phyloP scores from a whole-genome alignment of 2,113 vertebrate species.

The Brachyhypopomus gauderio region DNA sequence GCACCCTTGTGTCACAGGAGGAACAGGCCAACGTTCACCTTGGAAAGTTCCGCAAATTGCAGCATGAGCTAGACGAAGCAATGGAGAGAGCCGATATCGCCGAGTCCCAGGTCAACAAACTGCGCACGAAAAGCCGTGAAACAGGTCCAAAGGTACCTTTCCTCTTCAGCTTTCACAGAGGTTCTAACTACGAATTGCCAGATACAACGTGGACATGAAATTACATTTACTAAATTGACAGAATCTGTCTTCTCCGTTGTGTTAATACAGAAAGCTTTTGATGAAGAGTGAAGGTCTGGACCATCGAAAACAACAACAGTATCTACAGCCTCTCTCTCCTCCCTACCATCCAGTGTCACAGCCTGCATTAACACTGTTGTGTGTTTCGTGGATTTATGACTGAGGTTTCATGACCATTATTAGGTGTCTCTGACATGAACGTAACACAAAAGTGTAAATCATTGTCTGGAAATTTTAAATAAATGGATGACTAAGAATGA shows the following conservation, averaged over 20 bases:
- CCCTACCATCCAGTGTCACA: constrained; percentile 47
- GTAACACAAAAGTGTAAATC: not conserved
- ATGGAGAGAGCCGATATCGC: constrained; percentile 77
- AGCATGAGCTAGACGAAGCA: constrained; percentile 79
- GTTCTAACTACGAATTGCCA: no score
- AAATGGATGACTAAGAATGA: no score
- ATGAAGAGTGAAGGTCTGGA: constrained; percentile 75
- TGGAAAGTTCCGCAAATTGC: constrained; percentile 75
- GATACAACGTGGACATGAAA: not conserved
- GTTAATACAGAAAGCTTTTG: constrained; percentile 75
- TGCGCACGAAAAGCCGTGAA: constrained; percentile 75
- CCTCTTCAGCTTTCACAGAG: not conserved
- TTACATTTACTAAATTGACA: not conserved
- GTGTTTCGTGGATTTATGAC: constrained; percentile 20
- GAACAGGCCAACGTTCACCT: constrained; percentile 77
- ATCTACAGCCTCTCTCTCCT: constrained; percentile 52
- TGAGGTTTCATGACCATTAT: constrained; percentile 49
- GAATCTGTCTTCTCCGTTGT: not conserved
- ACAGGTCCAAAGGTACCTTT: constrained; percentile 70
- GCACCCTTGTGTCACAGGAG: constrained; percentile 63
- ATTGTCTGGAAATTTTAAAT: no score
- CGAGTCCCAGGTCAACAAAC: constrained; percentile 79
- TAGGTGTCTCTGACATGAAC: not conserved
- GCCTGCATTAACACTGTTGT: constrained; percentile 50
- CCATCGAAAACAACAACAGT: constrained; percentile 48